A percentile compares a stretch with the other conserved stretches of the same genome.
phyloP scores from a whole-genome alignment of 1,140 invertebrate genomes.

The Leptestheria dahalacensis region DNA sequence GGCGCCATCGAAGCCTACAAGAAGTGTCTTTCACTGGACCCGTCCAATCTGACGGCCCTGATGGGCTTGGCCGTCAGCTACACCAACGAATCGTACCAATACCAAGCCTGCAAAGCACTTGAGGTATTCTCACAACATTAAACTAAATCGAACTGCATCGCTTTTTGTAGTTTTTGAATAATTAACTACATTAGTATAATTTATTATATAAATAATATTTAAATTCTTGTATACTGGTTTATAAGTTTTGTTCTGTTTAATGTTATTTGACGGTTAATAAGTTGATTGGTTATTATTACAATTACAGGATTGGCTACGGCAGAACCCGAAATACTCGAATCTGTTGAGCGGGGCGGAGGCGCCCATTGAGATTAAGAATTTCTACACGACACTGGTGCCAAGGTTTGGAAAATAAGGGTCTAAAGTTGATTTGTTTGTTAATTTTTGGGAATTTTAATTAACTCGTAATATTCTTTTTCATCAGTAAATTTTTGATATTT shows the following conservation, averaged over 20 bases:
- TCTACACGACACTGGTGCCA: background rate
- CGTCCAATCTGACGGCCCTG: constrained; percentile 63
- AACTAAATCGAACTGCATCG: background rate
- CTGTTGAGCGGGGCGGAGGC: constrained; percentile 30
- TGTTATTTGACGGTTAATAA: background rate
- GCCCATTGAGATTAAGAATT: background rate
- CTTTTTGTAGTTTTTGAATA: too few species aligned
- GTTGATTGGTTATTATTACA: constrained; percentile 13
- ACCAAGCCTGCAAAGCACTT: constrained; percentile 37
- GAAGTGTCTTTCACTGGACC: constrained; percentile 65
- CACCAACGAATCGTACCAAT: constrained; percentile 67
- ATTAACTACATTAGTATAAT: too few species aligned
- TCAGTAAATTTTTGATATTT: background rate
- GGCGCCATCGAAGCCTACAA: constrained; percentile 75
- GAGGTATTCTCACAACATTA: constrained; percentile 23
- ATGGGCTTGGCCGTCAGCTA: constrained; percentile 86
- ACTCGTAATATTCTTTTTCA: background rate
- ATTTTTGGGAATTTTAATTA: background rate
- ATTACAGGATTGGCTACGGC: constrained; percentile 56
- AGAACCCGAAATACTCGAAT: constrained; percentile 68
- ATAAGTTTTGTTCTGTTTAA: too few species aligned
- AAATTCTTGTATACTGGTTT: too few species aligned
- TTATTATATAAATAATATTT: too few species aligned
- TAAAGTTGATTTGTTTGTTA: too few species aligned
- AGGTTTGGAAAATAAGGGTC: too few species aligned